These are phyloP conservation scores for Tragelaphus buxtoni DNA, from an alignment of 2,113 vertebrate genomes.

Conservation along the genomic window DNA sequence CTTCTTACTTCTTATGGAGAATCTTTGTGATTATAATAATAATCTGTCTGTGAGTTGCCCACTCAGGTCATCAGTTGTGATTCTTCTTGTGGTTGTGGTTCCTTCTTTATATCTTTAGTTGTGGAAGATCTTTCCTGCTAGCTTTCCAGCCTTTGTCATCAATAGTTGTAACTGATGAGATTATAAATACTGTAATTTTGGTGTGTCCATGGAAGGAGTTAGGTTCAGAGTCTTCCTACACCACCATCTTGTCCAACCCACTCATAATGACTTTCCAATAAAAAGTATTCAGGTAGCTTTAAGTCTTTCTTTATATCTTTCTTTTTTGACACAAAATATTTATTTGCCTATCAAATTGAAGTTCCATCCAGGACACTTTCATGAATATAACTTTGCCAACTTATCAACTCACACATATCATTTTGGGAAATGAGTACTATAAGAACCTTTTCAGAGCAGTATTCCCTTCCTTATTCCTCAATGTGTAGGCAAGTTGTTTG, in stretches of 20 bases:
- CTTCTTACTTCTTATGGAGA: background rate
- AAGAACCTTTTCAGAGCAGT: constrained; percentile 14
- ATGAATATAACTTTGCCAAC: background rate
- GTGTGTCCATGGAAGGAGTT: background rate
- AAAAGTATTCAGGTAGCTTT: background rate
- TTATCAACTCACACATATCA: background rate
- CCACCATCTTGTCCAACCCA: background rate
- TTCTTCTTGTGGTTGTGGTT: background rate
- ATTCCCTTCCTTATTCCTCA: constrained; percentile 63
- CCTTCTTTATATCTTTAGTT: background rate
- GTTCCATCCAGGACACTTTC: background rate
- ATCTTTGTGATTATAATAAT: background rate
- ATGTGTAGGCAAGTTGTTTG: constrained; percentile 46
- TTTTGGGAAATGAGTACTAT: background rate
- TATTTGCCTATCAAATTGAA: background rate
- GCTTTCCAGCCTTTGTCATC: background rate
- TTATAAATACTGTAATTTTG: background rate
- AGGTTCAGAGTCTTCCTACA: background rate
- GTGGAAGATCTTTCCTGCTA: background rate
- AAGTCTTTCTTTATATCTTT: background rate
- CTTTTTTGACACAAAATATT: background rate
- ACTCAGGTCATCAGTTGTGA: background rate
- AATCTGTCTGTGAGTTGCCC: background rate
- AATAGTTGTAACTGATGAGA: background rate
- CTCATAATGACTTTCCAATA: background rate